Conservation (phyloP, 30 jellyfish, hydroid and myxozoan genomes). For the Pelagia noctiluca region DNA sequence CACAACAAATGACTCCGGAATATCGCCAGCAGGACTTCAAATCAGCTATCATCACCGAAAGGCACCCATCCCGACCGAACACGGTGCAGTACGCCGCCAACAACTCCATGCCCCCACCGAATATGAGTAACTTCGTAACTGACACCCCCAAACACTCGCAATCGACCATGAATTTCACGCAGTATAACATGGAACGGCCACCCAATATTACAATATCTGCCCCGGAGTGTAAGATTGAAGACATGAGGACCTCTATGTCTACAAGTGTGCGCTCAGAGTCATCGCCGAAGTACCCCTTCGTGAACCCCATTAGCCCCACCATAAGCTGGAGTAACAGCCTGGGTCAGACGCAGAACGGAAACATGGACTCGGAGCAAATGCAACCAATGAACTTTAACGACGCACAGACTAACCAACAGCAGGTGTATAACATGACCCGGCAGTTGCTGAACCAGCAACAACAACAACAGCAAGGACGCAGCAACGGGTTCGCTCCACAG, state of each 20-base stretch:
- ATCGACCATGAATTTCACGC: constrained; percentile 28
- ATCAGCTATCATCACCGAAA: constrained; percentile 22
- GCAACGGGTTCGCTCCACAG: constrained; percentile 14
- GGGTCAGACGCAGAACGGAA: constrained; percentile 22
- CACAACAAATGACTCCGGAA: constrained; percentile 24
- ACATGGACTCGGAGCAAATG: constrained; percentile 48
- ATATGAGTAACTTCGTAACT: constrained; percentile 20
- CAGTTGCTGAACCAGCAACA: constrained; percentile 48
- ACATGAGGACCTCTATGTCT: constrained; percentile 38
- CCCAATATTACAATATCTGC: constrained; percentile 80
- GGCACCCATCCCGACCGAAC: constrained; percentile 31
- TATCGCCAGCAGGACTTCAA: constrained; percentile 32
- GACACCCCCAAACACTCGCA: constrained; percentile 21
- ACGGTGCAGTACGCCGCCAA: constrained; percentile 20
- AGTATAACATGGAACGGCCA: constrained; percentile 63
- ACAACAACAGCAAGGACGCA: constrained; percentile 30
- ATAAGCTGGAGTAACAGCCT: constrained; percentile 71
- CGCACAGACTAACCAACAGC: constrained; percentile 31
- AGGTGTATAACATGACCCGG: constrained; percentile 42
- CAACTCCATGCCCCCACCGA: constrained; percentile 49
- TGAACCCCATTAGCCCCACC: constrained; percentile 71
- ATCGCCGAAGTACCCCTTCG: constrained; percentile 79
- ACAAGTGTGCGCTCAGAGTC: constrained; percentile 62
- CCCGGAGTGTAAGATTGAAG: constrained; percentile 69
- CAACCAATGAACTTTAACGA: constrained; percentile 18